Evolutionary conservation across 2,888 invertebrate genomes (phyloP).

Genomic region (Agelastica alni): DNA sequence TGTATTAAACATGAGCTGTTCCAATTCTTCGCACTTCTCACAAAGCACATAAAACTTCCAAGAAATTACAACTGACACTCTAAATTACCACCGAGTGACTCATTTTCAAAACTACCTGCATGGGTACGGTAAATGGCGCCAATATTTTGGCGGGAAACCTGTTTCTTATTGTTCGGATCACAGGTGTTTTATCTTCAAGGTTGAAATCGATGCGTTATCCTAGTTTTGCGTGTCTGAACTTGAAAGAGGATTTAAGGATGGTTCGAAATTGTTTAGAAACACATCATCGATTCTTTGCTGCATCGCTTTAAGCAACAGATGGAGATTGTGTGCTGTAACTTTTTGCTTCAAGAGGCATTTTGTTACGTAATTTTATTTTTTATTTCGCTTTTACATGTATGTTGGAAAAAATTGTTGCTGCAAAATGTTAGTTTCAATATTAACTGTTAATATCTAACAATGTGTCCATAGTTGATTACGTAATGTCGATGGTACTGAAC

Average conservation of each 20-base stretch:
- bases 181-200: constrained; percentile 15
- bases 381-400: too few relatives aligned
- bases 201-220: constrained; percentile 14
- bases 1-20: neutral
- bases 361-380: too few relatives aligned
- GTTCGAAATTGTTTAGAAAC: constrained; percentile 4
- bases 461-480: too few relatives aligned
- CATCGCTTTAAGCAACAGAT: too few relatives aligned
- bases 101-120: constrained; percentile 21
- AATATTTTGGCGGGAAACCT: constrained; percentile 26
- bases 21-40: neutral
- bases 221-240: constrained; percentile 14
- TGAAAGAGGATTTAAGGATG: constrained; percentile 5
- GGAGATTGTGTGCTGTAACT: too few relatives aligned
- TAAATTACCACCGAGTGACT: constrained; percentile 15
- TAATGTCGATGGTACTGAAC: too few relatives aligned
- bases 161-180: constrained; percentile 18
- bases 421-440: too few relatives aligned
- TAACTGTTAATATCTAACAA: too few relatives aligned
- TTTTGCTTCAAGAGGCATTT: too few relatives aligned
- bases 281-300: too few relatives aligned
- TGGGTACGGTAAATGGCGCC: constrained; percentile 27
- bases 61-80: neutral
- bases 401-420: too few relatives aligned
- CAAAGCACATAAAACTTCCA: neutral